Evolutionary conservation across 2,113 vertebrate species (phyloP).

Genomic region (Loxodonta africana): DNA sequence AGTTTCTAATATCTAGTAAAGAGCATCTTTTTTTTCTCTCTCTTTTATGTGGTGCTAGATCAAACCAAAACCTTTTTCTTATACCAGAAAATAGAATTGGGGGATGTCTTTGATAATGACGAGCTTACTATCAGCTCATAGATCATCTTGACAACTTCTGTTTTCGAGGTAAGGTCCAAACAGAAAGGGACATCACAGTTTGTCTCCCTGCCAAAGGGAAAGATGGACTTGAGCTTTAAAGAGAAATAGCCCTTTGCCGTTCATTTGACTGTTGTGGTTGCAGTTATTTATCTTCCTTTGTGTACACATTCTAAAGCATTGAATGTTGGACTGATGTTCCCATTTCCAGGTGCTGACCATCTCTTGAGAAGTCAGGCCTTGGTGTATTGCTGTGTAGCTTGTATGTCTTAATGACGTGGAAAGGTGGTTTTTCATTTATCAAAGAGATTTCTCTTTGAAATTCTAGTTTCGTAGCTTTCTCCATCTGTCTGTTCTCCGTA

Average conservation of each 20-base stretch:
- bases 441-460: slow-evolving; percentile 56
- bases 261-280: slow-evolving; percentile 61
- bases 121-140: slow-evolving; percentile 37
- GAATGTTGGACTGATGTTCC: slow-evolving; percentile 38
- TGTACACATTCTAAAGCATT: slow-evolving; percentile 46
- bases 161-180: slow-evolving; percentile 57
- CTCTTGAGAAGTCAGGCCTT: neutral
- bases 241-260: slow-evolving; percentile 59
- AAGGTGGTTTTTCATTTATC: slow-evolving; percentile 71
- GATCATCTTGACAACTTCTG: slow-evolving; percentile 70
- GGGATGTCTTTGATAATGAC: slow-evolving; percentile 63
- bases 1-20: neutral
- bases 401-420: slow-evolving; percentile 49
- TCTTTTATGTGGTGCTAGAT: slow-evolving; percentile 54
- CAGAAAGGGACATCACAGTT: slow-evolving; percentile 49
- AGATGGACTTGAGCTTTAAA: slow-evolving; percentile 51
- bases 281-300: slow-evolving; percentile 57
- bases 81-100: slow-evolving; percentile 48
- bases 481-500: neutral
- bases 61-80: slow-evolving; percentile 52
- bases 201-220: slow-evolving; percentile 44
- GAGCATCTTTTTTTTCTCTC: neutral
- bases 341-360: slow-evolving; percentile 23
- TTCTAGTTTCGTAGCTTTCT: slow-evolving; percentile 65
- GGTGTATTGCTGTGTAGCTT: slow-evolving; percentile 19